A percentile compares a stretch with the other conserved stretches of the same genome.
Conservation (phyloP, 2,797 vertebrate species). For the Eleutherodactylus coqui region DNA sequence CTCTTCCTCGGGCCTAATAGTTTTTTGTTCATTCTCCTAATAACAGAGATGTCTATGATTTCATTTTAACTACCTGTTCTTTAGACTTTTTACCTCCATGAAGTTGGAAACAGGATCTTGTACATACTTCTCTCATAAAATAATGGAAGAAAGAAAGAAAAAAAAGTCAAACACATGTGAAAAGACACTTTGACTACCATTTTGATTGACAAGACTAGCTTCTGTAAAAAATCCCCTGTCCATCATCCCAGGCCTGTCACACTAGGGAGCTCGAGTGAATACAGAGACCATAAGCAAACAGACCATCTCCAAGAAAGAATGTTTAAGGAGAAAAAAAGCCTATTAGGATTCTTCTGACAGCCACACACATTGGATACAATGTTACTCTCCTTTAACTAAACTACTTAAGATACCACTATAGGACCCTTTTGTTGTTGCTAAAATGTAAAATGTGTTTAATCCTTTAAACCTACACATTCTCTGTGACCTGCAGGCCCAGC, state of each 20-base stretch:
- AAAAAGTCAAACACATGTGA: slow-evolving; percentile 45
- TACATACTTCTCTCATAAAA: slow-evolving; percentile 19
- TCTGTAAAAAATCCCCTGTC: slow-evolving; percentile 59
- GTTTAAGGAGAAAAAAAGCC: slow-evolving; percentile 50
- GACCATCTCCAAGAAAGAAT: slow-evolving; percentile 56
- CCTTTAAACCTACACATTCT: slow-evolving; percentile 64
- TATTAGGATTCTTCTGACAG: slow-evolving; percentile 61
- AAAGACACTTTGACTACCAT: slow-evolving; percentile 33
- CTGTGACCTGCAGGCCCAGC: slow-evolving; percentile 58
- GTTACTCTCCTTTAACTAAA: slow-evolving; percentile 64
- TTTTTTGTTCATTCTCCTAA: not conserved
- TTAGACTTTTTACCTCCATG: slow-evolving; percentile 4
- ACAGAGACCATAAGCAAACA: slow-evolving; percentile 59
- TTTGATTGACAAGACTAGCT: slow-evolving; percentile 58
- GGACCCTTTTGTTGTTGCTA: slow-evolving; percentile 61
- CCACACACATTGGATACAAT: slow-evolving; percentile 64
- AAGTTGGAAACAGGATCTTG: slow-evolving; percentile 46
- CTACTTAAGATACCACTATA: slow-evolving; percentile 64
- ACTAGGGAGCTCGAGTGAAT: slow-evolving; percentile 60
- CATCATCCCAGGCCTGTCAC: slow-evolving; percentile 56
- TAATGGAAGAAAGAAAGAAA: slow-evolving; percentile 26
- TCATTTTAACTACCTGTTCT: not conserved
- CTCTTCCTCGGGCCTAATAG: not conserved
- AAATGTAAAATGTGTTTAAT: slow-evolving; percentile 65
- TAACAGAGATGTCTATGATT: not conserved